phyloP scores from a whole-genome alignment of 2,888 invertebrate genomes.

The Tetanocera ferruginea region DNA sequence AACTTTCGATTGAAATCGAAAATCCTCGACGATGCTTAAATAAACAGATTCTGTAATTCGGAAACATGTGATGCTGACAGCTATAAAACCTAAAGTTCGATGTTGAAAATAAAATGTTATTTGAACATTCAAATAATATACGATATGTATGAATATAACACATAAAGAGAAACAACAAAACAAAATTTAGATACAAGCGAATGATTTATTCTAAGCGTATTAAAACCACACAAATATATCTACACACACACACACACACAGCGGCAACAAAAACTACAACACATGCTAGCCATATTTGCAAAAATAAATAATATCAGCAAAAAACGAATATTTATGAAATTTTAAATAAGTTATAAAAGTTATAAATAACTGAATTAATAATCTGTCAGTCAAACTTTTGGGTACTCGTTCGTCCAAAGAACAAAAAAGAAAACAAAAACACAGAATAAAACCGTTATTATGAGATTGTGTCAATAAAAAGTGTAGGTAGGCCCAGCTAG shows the following conservation, averaged over 20 bases:
- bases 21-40: too few relatives aligned
- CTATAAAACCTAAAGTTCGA: not conserved
- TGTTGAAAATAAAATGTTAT: not conserved
- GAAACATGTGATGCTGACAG: too few relatives aligned
- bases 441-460: too few relatives aligned
- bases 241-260: not conserved
- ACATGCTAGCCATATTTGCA: constrained; percentile 6
- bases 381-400: constrained; percentile 24
- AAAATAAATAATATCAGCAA: not conserved
- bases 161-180: not conserved
- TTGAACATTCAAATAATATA: not conserved
- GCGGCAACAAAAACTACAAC: not conserved
- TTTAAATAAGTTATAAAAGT: constrained; percentile 9
- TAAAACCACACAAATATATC: not conserved
- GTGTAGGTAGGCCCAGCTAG: not conserved
- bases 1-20: too few relatives aligned
- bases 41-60: too few relatives aligned
- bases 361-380: constrained; percentile 3
- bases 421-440: too few relatives aligned
- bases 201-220: not conserved
- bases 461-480: too few relatives aligned
- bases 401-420: not conserved
- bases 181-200: not conserved
- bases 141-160: not conserved
- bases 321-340: not conserved